phyloP scores from a whole-genome alignment of 2,113 vertebrate genomes.

The Euleptes europaea region DNA sequence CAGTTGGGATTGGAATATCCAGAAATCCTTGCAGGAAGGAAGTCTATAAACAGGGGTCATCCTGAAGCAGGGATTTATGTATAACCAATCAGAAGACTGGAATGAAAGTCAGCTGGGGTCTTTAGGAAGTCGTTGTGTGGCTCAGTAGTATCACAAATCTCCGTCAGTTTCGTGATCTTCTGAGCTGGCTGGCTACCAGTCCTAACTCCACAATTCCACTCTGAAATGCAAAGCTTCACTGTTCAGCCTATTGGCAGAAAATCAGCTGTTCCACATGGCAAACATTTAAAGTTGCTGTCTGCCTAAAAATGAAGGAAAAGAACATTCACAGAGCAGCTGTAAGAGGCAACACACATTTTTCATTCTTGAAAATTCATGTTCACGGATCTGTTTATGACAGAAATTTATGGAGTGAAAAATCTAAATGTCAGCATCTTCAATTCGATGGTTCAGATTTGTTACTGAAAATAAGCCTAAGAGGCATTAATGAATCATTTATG shows the following conservation, averaged over 20 bases:
- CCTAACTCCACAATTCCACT: neutral
- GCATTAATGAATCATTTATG: conserved; percentile 32
- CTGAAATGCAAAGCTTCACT: neutral
- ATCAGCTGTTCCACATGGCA: neutral
- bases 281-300: neutral
- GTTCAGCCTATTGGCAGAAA: neutral
- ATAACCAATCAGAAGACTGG: neutral
- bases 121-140: neutral
- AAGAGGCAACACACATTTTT: neutral
- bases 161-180: neutral
- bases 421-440: conserved; percentile 16
- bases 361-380: neutral
- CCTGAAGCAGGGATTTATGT: neutral
- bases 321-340: neutral
- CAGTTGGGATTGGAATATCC: neutral
- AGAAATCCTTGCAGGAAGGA: neutral
- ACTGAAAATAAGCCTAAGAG: conserved; percentile 14
- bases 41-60: neutral
- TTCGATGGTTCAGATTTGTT: neutral
- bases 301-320: neutral
- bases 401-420: conserved; percentile 29
- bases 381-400: conserved; percentile 21
- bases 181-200: neutral
- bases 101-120: neutral
- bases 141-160: neutral